Percentiles rank a stretch among this genome's conserved stretches.
phyloP scores from a whole-genome alignment of 2,888 invertebrate genomes.

The Flexamia atlantica region DNA sequence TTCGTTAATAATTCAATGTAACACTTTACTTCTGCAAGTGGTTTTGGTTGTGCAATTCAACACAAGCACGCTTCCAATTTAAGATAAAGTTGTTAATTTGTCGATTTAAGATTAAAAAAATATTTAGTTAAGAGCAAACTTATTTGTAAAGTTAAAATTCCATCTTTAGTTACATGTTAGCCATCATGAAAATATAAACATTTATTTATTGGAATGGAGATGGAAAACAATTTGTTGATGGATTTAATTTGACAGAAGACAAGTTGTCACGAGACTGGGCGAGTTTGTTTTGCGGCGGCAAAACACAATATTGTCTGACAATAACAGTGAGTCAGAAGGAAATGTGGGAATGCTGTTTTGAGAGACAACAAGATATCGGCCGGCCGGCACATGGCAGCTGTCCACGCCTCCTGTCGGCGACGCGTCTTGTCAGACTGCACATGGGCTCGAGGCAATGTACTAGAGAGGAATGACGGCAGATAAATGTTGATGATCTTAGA shows the following conservation, averaged over 20 bases:
- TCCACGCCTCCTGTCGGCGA: constrained; percentile 5
- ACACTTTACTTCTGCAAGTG: too few species aligned
- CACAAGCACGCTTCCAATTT: too few species aligned
- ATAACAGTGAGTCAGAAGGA: constrained; percentile 27
- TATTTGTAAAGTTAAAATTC: too few species aligned
- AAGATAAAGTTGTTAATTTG: too few species aligned
- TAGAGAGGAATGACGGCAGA: too few species aligned
- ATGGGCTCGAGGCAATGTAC: too few species aligned
- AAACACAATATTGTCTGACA: constrained; percentile 45
- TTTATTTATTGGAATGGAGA: not conserved
- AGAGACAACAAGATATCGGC: constrained; percentile 15
- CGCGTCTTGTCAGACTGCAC: not conserved
- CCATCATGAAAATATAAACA: not conserved
- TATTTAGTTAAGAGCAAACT: too few species aligned
- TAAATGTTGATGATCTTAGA: too few species aligned
- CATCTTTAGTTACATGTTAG: not conserved
- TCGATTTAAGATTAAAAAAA: too few species aligned
- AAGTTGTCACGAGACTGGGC: constrained; percentile 17
- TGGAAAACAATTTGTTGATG: constrained; percentile 10
- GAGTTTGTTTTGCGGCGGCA: not conserved
- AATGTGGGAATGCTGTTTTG: constrained; percentile 24
- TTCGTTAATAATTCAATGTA: too few species aligned
- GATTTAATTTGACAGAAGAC: constrained; percentile 10
- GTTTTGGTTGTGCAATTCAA: too few species aligned
- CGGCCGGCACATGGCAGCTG: constrained; percentile 6